Evolutionary conservation across 2,113 vertebrate species (phyloP).

Genomic region (Cyanoliseus patagonus): DNA sequence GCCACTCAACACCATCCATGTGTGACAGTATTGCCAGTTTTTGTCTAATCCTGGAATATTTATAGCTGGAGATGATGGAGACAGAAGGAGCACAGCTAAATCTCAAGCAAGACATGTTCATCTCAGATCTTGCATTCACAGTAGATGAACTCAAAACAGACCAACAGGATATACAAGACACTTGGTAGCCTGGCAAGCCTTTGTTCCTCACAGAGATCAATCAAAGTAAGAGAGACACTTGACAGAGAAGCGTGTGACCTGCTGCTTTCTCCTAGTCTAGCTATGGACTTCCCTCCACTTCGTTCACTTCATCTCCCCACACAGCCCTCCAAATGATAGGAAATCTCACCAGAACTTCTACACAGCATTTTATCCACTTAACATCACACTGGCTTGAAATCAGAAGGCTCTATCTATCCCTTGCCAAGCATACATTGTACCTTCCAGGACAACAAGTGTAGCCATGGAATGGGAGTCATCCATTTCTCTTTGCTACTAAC

Average conservation of each 20-base stretch:
- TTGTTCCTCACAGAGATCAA: not conserved
- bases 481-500: not conserved
- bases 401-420: not conserved
- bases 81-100: not conserved
- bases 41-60: not conserved
- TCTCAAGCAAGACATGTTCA: not conserved
- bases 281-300: not conserved
- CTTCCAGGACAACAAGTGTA: not conserved
- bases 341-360: not conserved
- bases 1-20: not conserved
- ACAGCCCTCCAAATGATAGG: not conserved
- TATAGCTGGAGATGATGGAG: not conserved
- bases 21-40: not conserved
- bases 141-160: not conserved
- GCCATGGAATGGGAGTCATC: fast-evolving
- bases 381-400: not conserved
- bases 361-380: not conserved
- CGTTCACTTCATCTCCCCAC: not conserved
- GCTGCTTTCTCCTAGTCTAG: not conserved
- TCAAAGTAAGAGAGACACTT: not conserved
- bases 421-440: fast-evolving
- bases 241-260: not conserved
- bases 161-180: not conserved
- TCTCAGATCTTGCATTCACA: not conserved
- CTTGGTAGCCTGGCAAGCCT: not conserved